Conservation (phyloP, 2,797 vertebrate genomes). For the Craterocephalus amniculus region DNA sequence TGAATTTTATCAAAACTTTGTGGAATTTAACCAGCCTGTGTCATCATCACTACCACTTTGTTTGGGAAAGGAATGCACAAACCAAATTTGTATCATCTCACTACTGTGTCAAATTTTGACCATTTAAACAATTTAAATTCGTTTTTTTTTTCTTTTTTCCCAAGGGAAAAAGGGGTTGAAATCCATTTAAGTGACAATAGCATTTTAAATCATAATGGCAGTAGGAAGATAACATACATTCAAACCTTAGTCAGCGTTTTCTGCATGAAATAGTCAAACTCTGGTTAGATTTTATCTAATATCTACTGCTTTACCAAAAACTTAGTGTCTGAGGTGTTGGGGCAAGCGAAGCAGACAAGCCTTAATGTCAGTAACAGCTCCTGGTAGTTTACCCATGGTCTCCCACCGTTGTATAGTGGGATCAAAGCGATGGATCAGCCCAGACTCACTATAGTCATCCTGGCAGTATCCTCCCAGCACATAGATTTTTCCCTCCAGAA, state of each 20-base stretch:
- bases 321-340: constrained; percentile 59
- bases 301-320: not conserved
- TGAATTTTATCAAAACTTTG: too few species aligned
- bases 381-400: constrained; percentile 77
- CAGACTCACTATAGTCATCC: constrained; percentile 80
- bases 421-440: constrained; percentile 80
- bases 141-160: too few species aligned
- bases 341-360: constrained; percentile 79
- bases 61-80: too few species aligned
- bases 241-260: not conserved
- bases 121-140: too few species aligned
- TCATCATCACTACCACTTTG: too few species aligned
- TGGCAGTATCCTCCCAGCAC: constrained; percentile 83
- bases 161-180: too few species aligned
- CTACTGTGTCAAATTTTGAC: too few species aligned
- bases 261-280: not conserved
- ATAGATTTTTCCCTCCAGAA: constrained; percentile 81
- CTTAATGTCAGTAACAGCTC: constrained; percentile 75
- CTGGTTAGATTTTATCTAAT: not conserved
- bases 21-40: too few species aligned
- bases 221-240: not conserved
- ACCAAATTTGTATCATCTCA: too few species aligned
- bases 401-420: constrained; percentile 73
- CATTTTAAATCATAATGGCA: not conserved
- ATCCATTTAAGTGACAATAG: too few species aligned